These are phyloP conservation scores for Polydrusus tereticollis DNA, from an alignment of 2,888 invertebrate species.

Conservation along the genomic window DNA sequence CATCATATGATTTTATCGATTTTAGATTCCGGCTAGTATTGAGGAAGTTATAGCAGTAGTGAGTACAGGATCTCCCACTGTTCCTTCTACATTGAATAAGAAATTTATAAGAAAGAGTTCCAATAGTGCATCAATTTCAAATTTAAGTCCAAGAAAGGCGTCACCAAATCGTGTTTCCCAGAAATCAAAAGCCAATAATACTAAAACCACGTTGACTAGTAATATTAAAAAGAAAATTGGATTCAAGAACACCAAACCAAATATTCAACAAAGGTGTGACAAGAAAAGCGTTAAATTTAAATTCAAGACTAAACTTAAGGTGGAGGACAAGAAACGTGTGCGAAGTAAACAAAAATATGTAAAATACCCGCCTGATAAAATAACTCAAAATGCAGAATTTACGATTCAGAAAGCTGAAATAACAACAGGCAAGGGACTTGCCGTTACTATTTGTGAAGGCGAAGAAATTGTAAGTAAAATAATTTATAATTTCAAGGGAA, in stretches of 20 bases:
- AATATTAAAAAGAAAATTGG: constrained; percentile 1
- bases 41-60: constrained; percentile 71
- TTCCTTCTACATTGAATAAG: constrained; percentile 56
- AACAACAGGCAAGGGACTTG: constrained; percentile 70
- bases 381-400: constrained; percentile 25
- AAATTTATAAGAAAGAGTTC: constrained; percentile 61
- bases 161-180: constrained; percentile 17
- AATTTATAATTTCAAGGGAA: neutral
- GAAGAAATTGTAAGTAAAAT: constrained; percentile 64
- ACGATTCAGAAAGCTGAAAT: constrained; percentile 56
- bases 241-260: neutral
- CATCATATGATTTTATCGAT: constrained; percentile 27
- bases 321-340: constrained; percentile 33
- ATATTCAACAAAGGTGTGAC: constrained; percentile 1
- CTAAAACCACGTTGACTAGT: neutral
- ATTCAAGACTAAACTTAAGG: constrained; percentile 54
- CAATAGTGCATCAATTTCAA: constrained; percentile 24
- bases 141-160: neutral
- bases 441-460: constrained; percentile 72
- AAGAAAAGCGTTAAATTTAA: constrained; percentile 56
- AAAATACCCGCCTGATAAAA: constrained; percentile 46
- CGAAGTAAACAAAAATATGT: constrained; percentile 23
- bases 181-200: constrained; percentile 16
- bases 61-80: constrained; percentile 70
- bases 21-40: constrained; percentile 70